Base-by-base conservation (phyloP, 2,113 vertebrate genomes). In the Copsychus sechellarum region DNA sequence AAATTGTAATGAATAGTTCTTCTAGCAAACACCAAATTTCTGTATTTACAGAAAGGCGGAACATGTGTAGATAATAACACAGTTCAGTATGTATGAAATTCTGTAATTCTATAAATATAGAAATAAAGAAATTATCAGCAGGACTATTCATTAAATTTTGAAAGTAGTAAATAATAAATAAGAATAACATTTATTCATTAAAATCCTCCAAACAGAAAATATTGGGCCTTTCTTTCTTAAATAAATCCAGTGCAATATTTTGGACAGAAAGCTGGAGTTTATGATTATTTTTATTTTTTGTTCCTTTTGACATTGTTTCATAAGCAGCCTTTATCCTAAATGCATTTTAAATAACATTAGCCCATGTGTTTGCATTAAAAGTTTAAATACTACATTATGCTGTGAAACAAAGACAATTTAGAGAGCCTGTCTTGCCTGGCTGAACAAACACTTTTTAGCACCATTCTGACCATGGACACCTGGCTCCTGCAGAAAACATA, bases 11-110 rank as follows among this genome's bases (percentile, higher is more conserved):
- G 95, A 98, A 97, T 97, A 96, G 94, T 97, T 97, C 92, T 92
- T 90, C 86, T 83, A 88, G 97, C 95, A 97, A 98, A 96, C 96
- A 97, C 96, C 95, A 97, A 96, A 97, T 97, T 97, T 97, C 94
- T 94, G 67, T 98, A 95, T 97, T 97, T 98, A 96, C 93, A 96
- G 95, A 97, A 97, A 97, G 90, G 91, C 42, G 0, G 60, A 95
- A 88, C 93, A 93, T 94, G 96, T 87, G 95, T 92, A 96, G 95
- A 93, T 96, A 96, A 95, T 82, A 93, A 95, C 62, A 77, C 51
- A 86, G 88, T 86, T 94, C 92, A 48, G 90, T 95, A 88, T 95
- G 67, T 94, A 90, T 66, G 89, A 96, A 95, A 91, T 87, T 92
- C 93, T 93, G 70, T 85, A 92, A 95, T 93, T 95, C 93, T 97